Evolutionary conservation across 2,797 vertebrate genomes (phyloP).

Genomic region (Megaceryle alcyon): DNA sequence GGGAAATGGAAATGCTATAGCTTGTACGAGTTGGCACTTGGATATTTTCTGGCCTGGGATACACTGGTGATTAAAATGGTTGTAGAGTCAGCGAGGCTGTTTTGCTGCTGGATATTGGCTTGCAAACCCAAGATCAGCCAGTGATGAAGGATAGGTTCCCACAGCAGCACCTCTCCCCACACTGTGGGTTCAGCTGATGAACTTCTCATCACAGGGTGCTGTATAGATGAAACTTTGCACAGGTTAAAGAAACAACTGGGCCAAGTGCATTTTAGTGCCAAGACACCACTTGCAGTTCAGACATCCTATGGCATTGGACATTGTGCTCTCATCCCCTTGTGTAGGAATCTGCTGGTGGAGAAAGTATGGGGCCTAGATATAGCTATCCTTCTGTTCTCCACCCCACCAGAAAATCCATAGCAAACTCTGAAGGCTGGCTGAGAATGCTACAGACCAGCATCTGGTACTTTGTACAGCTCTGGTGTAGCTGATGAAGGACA

Average conservation of each 20-base stretch:
- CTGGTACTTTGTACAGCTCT: background rate
- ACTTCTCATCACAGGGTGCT: background rate
- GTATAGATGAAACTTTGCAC: background rate
- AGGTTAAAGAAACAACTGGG: background rate
- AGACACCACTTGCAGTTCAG: background rate
- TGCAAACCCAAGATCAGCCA: background rate
- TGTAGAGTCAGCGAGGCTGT: background rate
- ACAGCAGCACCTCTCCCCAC: background rate
- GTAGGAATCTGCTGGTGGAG: background rate
- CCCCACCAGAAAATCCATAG: background rate
- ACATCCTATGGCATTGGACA: background rate
- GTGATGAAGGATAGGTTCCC: background rate
- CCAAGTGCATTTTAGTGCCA: background rate
- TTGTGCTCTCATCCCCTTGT: background rate
- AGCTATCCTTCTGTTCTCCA: background rate
- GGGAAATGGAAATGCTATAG: background rate
- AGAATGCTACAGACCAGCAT: background rate
- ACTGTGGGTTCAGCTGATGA: background rate
- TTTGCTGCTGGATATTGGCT: background rate
- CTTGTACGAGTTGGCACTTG: background rate
- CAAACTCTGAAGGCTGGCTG: background rate
- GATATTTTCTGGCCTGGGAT: background rate
- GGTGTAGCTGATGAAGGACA: rapidly evolving
- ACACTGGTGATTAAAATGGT: no score
- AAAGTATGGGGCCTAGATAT: background rate